Base-by-base conservation (phyloP, 2,888 invertebrate species). In the Schrankia costaestrigalis region DNA sequence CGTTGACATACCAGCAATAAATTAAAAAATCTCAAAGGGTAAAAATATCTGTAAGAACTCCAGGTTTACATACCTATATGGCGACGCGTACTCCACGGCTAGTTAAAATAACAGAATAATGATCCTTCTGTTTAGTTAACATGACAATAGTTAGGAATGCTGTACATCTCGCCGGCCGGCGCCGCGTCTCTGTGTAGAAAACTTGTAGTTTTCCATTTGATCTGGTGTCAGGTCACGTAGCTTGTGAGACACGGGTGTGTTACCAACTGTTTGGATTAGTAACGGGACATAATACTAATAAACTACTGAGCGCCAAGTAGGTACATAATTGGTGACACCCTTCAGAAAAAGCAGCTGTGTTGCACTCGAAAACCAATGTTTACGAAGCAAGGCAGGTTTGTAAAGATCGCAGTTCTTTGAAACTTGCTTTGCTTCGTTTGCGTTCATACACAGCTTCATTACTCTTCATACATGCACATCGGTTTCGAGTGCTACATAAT, bases 51-150 rank as follows among this genome's bases (percentile, higher is more conserved):
- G 15, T 32, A 29, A 35, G 34, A 32, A 41, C 41, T 35, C 40
- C 40, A n/a, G 50, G 53, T 47, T 43, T 41, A 56, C 46, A 23
- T 23, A 23, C 6, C 7, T 38, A 46, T 22, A 46, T 38, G 39
- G 32, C 41, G 23, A 31, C 19, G 25, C 15, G 15, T 31, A 38
- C 37, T 41, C 59, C 66, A 77, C 71, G 82, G 66, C 69, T 79
- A 73, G 77, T 85, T 85, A 84, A 85, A 84, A 84, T 85, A 81
- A 75, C 82, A 77, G 79, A 76, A 81, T 83, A 83, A 79, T 78
- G 77, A 79, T 69, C 57, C 65, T 64, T 61, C 63, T 80, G 78
- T 82, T 81, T 82, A 77, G 73, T 84, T 85, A 78, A 74, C 83
- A 82, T 82, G 78, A 85, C 85, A 85, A 84, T 76, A 78, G 67